These are phyloP conservation scores for Gymnopithys bicolor DNA, from an alignment of 2,797 vertebrate genomes.

Conservation along the genomic window DNA sequence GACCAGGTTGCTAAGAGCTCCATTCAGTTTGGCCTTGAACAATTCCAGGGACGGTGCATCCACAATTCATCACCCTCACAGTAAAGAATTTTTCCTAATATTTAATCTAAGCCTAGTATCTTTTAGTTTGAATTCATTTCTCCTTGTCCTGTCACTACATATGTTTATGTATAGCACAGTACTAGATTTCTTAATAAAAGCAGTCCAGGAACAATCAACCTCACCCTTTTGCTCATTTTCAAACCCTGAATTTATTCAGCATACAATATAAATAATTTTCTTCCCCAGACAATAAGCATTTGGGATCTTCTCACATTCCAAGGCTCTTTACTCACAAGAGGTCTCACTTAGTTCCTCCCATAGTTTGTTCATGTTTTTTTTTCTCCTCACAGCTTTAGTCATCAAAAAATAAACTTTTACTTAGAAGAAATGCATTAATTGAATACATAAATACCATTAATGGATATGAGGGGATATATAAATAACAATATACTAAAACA, in stretches of 20 bases:
- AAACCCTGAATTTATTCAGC: neutral
- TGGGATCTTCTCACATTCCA: neutral
- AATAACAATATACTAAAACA: neutral
- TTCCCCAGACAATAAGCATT: conserved; percentile 5
- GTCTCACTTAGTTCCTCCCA: neutral
- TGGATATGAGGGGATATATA: neutral
- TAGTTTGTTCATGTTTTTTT: neutral
- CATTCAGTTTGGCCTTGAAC: neutral
- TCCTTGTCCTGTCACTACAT: neutral
- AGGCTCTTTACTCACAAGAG: neutral
- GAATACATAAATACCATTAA: neutral
- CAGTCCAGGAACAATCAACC: neutral
- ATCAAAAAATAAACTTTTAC: neutral
- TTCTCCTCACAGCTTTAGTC: neutral
- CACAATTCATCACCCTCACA: neutral
- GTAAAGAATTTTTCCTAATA: neutral
- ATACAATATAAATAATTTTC: conserved; percentile 22
- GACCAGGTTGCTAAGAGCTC: neutral
- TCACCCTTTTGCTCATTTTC: neutral
- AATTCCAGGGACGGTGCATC: neutral
- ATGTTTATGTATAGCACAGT: neutral
- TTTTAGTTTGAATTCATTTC: neutral
- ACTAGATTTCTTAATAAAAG: conserved; percentile 27
- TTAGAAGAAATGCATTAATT: neutral
- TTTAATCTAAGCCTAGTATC: neutral